Percentiles rank a stretch among this genome's conserved stretches.
Evolutionary conservation across 1,140 invertebrate genomes (phyloP).

Genomic region (Lycorma delicatula): DNA sequence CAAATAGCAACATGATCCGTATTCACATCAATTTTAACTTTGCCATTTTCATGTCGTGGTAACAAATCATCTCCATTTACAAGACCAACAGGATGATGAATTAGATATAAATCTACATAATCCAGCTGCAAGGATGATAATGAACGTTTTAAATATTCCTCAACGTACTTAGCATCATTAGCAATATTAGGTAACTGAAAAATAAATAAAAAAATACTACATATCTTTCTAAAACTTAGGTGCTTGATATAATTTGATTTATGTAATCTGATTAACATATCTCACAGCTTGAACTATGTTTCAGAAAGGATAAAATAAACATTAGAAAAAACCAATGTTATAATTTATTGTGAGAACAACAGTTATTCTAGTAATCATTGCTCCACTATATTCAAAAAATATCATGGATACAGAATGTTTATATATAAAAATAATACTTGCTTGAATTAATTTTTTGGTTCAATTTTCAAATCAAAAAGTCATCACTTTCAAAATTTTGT

Average conservation of each 20-base stretch:
- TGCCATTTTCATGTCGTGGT: constrained; percentile 37
- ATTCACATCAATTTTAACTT: constrained; percentile 32
- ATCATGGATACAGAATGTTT: too few species aligned
- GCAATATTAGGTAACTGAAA: constrained; percentile 31
- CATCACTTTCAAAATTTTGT: too few species aligned
- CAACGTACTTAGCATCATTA: constrained; percentile 44
- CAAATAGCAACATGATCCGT: constrained; percentile 40
- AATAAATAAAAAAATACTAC: background rate
- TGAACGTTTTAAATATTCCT: constrained; percentile 50
- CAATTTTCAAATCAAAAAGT: too few species aligned
- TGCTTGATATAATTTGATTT: background rate
- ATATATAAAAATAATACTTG: too few species aligned
- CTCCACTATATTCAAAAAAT: too few species aligned
- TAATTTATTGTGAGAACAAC: too few species aligned
- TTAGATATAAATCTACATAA: constrained; percentile 61
- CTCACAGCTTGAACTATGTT: too few species aligned
- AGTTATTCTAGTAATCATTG: too few species aligned
- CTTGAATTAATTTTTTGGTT: too few species aligned
- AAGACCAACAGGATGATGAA: constrained; percentile 48
- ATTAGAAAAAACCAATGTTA: too few species aligned
- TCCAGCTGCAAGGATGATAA: constrained; percentile 47
- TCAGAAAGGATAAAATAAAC: too few species aligned
- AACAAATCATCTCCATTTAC: constrained; percentile 27
- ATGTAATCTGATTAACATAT: too few species aligned
- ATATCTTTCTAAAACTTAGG: background rate